Conservation (phyloP, 2,797 vertebrate genomes). For the Enteromius afrohamiltoni region DNA sequence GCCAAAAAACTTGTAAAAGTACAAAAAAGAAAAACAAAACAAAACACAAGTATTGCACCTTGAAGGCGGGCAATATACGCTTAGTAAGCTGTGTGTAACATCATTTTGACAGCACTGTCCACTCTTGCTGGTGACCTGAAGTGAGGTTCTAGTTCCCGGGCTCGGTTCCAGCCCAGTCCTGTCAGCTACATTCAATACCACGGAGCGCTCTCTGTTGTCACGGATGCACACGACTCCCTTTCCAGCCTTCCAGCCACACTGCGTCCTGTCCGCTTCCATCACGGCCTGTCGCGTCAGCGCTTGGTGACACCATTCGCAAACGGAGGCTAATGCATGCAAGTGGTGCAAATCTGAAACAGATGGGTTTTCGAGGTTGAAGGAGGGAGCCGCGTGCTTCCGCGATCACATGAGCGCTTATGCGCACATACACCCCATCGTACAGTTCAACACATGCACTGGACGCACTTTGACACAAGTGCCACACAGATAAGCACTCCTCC, state of each 20-base stretch:
- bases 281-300: background rate
- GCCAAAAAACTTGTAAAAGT: slow-evolving; percentile 66
- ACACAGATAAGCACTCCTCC: slow-evolving; percentile 72
- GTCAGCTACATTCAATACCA: slow-evolving; percentile 87
- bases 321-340: background rate
- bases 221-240: slow-evolving; percentile 66
- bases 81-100: slow-evolving; percentile 75
- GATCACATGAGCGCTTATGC: slow-evolving; percentile 69
- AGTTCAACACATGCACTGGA: slow-evolving; percentile 66
- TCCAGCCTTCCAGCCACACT: slow-evolving; percentile 60
- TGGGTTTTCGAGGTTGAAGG: slow-evolving; percentile 20
- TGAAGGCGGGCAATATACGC: slow-evolving; percentile 78
- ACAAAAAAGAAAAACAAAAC: slow-evolving; percentile 63
- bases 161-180: slow-evolving; percentile 75
- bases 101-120: slow-evolving; percentile 75
- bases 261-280: background rate
- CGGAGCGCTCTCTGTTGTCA: slow-evolving; percentile 75
- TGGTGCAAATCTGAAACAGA: slow-evolving; percentile 20
- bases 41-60: slow-evolving; percentile 78
- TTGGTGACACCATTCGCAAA: background rate
- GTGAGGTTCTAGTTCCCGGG: slow-evolving; percentile 77
- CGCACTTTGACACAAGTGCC: slow-evolving; percentile 73
- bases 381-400: slow-evolving; percentile 66
- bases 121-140: slow-evolving; percentile 85
- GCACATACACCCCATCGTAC: slow-evolving; percentile 66